These are phyloP conservation scores for Microtus ochrogaster DNA, from an alignment of 2,113 vertebrate genomes.

Conservation along the genomic window DNA sequence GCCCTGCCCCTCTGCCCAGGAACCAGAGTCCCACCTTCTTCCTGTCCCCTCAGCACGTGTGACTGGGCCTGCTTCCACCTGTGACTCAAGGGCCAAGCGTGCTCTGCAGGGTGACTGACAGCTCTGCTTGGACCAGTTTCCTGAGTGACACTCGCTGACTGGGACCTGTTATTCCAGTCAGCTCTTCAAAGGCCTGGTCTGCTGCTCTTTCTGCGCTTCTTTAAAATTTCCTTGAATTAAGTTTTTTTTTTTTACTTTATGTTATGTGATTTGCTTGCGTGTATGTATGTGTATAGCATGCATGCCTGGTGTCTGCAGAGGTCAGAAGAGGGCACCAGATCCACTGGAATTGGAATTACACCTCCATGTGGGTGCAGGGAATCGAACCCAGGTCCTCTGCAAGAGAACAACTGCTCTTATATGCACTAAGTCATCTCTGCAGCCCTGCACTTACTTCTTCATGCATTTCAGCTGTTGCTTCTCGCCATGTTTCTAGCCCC, in stretches of 20 bases:
- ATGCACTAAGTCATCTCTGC: neutral
- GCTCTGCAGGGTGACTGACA: rapidly evolving
- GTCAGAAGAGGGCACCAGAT: neutral
- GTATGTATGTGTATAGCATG: neutral
- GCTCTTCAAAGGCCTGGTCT: rapidly evolving
- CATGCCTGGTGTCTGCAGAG: neutral
- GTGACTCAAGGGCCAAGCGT: rapidly evolving
- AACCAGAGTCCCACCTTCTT: neutral
- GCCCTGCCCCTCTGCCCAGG: neutral
- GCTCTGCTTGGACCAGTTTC: rapidly evolving
- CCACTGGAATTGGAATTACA: neutral
- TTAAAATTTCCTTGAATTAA: neutral
- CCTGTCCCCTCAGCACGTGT: rapidly evolving
- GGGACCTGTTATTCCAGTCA: neutral
- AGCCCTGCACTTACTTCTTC: neutral
- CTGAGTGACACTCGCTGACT: neutral
- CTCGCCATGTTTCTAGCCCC: neutral
- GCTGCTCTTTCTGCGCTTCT: neutral
- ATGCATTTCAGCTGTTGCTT: neutral
- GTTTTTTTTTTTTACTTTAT: neutral
- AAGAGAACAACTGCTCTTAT: neutral
- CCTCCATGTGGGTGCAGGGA: neutral
- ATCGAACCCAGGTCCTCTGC: neutral
- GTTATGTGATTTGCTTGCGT: neutral
- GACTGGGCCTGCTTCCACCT: neutral